Evolutionary conservation across 2,888 invertebrate species (phyloP).

Genomic region (Bellardia bayeri): DNA sequence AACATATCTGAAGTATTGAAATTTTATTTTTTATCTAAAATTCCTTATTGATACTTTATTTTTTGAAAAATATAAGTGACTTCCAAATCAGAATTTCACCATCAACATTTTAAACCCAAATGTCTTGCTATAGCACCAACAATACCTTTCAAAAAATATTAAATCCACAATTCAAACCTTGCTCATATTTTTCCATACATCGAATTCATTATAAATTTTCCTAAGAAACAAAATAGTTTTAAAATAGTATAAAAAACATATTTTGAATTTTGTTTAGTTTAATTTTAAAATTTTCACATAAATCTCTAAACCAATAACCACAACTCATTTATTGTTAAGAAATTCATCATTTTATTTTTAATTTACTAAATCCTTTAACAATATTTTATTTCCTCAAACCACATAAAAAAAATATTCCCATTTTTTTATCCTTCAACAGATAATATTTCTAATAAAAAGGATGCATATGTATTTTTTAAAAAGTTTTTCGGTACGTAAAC

Average conservation of each 20-base stretch:
- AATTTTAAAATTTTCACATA: not conserved
- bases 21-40: no score
- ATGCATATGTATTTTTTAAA: conserved; percentile 79
- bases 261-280: conserved; percentile 20
- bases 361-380: not conserved
- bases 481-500: conserved; percentile 79
- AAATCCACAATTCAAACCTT: not conserved
- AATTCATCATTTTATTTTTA: not conserved
- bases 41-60: no score
- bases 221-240: not conserved
- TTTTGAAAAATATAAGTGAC: no score
- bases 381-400: conserved; percentile 46
- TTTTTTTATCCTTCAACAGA: conserved; percentile 77
- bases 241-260: not conserved
- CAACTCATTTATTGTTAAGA: conserved; percentile 1
- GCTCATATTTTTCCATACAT: not conserved
- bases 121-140: no score
- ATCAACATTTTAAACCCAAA: no score
- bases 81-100: no score
- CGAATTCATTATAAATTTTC: not conserved
- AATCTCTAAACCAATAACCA: not conserved
- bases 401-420: conserved; percentile 60
- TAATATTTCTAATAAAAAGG: conserved; percentile 78
- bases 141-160: no score
- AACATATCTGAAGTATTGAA: no score